phyloP scores from a whole-genome alignment of 1,140 invertebrate species.

The Littorina saxatilis region DNA sequence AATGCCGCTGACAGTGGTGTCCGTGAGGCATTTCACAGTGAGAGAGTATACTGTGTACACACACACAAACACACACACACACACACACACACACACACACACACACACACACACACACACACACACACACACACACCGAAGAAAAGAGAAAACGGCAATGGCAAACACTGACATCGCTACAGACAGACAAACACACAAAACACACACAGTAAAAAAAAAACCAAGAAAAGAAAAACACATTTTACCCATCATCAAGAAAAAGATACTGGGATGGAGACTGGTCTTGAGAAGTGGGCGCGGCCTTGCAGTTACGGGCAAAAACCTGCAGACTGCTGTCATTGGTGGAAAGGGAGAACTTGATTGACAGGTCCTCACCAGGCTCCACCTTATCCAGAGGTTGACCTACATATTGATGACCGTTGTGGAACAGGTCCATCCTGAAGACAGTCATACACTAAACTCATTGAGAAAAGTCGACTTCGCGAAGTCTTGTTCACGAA shows the following conservation, averaged over 20 bases:
- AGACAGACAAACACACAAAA: neutral
- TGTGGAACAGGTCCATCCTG: constrained; percentile 36
- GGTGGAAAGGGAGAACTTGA: constrained; percentile 28
- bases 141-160: neutral
- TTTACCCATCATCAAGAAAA: constrained; percentile 28
- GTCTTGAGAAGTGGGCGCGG: constrained; percentile 24
- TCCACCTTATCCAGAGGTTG: constrained; percentile 21
- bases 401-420: constrained; percentile 12
- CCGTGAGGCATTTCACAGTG: neutral
- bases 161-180: no score
- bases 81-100: neutral
- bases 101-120: neutral
- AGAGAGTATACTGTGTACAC: neutral
- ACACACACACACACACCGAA: no score
- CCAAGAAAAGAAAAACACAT: neutral
- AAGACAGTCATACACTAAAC: neutral
- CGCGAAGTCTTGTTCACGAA: no score
- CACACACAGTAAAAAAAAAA: neutral
- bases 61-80: no score
- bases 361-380: constrained; percentile 35
- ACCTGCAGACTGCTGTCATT: constrained; percentile 35
- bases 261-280: constrained; percentile 23
- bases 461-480: no score
- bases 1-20: neutral
- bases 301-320: constrained; percentile 30